Evolutionary conservation across 2,797 vertebrate genomes (phyloP).

Genomic region (Coreius guichenoti): DNA sequence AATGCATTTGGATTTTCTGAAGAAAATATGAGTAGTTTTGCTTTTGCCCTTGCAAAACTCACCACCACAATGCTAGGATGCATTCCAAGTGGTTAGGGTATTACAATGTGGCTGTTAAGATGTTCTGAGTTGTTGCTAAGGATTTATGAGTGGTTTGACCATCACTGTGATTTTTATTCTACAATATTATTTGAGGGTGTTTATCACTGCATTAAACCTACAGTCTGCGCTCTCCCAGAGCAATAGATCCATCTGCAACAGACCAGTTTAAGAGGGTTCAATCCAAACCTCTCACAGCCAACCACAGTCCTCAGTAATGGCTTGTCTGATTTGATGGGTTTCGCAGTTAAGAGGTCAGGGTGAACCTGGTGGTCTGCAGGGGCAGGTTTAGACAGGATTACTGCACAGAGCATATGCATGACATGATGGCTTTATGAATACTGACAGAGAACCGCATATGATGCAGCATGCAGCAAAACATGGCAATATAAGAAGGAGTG

Average conservation of each 20-base stretch:
- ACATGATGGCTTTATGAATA: not conserved
- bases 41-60: not conserved
- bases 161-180: not conserved
- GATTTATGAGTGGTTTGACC: not conserved
- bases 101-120: not conserved
- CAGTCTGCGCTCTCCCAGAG: slow-evolving; percentile 2
- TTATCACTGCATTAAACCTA: slow-evolving; percentile 22
- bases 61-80: not conserved
- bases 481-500: not conserved
- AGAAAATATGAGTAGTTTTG: not conserved
- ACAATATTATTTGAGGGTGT: not conserved
- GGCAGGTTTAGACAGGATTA: slow-evolving; percentile 61
- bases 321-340: slow-evolving; percentile 37
- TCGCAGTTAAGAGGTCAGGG: slow-evolving; percentile 55
- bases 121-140: not conserved
- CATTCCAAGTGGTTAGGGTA: not conserved
- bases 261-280: slow-evolving; percentile 50
- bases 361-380: slow-evolving; percentile 61
- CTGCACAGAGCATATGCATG: slow-evolving; percentile 50
- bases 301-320: slow-evolving; percentile 5
- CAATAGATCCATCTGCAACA: slow-evolving; percentile 1
- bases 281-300: slow-evolving; percentile 13
- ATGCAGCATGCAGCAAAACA: not conserved
- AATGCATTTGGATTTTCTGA: not conserved
- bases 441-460: slow-evolving; percentile 19